Conservation (phyloP, 92 coral and sea anemone species). For the Porites lobata region DNA sequence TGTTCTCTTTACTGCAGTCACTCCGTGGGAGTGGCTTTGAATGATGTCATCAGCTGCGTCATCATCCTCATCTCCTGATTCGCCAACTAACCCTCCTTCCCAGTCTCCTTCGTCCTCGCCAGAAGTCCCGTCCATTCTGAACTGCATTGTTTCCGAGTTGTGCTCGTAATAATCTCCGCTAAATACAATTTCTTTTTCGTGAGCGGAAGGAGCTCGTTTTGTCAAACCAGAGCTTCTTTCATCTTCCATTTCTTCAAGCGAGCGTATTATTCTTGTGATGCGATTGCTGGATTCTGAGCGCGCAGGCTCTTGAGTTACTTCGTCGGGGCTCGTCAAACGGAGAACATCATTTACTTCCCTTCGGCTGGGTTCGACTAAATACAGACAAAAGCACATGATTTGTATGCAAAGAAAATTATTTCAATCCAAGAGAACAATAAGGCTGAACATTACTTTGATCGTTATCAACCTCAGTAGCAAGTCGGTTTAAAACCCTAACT, state of each 20-base stretch:
- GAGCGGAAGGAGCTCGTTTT: not conserved
- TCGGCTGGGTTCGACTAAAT: conserved; percentile 41
- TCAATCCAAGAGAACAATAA: no score
- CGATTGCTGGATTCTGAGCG: not conserved
- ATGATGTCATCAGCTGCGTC: conserved; percentile 37
- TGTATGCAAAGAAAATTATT: no score
- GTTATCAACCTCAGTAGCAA: no score
- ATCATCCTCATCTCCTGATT: conserved; percentile 45
- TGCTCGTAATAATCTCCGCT: conserved; percentile 39
- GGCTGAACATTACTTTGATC: no score
- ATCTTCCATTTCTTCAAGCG: conserved; percentile 75
- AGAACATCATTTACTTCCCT: conserved; percentile 36
- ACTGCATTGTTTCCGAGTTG: conserved; percentile 42
- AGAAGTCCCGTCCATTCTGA: conserved; percentile 19
- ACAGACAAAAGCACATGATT: no score
- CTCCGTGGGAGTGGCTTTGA: conserved; percentile 17
- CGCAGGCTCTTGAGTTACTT: not conserved
- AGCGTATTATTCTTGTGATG: conserved; percentile 64
- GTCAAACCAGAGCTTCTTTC: conserved; percentile 33
- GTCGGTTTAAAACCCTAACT: no score
- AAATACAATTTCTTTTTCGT: not conserved
- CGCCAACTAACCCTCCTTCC: conserved; percentile 30
- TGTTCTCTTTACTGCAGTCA: conserved; percentile 31
- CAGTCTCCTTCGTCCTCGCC: conserved; percentile 27
- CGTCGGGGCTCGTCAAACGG: not conserved